These are phyloP conservation scores for Colletes gigas DNA, from an alignment of 1,140 invertebrate genomes.

Conservation along the genomic window DNA sequence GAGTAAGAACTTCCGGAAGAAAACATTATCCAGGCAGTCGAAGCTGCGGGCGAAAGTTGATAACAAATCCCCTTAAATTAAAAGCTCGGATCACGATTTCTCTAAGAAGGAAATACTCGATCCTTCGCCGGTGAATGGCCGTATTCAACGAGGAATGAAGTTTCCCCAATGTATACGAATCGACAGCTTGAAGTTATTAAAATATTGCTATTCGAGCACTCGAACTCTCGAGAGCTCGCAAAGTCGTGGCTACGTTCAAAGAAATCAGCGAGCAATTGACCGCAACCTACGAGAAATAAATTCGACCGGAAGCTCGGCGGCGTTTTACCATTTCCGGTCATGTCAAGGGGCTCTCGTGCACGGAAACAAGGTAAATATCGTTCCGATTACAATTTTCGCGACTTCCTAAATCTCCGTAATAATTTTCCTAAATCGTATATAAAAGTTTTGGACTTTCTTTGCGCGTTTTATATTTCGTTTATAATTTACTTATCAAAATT, in stretches of 20 bases:
- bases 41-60: too few species aligned
- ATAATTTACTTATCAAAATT: too few species aligned
- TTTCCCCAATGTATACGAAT: neutral
- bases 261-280: neutral
- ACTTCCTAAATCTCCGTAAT: constrained; percentile 42
- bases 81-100: neutral
- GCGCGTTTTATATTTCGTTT: too few species aligned
- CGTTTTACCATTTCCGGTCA: neutral
- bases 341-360: neutral
- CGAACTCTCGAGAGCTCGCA: neutral
- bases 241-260: constrained; percentile 13
- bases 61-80: too few species aligned
- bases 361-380: constrained; percentile 46
- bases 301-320: neutral
- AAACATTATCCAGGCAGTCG: too few species aligned
- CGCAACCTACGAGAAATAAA: neutral
- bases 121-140: neutral
- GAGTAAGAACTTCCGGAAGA: too few species aligned
- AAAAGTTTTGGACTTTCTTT: too few species aligned
- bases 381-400: constrained; percentile 20
- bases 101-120: neutral
- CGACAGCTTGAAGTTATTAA: neutral
- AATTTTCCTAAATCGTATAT: neutral
- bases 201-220: constrained; percentile 4
- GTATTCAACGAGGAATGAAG: neutral